Conservation (phyloP, 1,140 invertebrate genomes). For the Triops longicaudatus region DNA sequence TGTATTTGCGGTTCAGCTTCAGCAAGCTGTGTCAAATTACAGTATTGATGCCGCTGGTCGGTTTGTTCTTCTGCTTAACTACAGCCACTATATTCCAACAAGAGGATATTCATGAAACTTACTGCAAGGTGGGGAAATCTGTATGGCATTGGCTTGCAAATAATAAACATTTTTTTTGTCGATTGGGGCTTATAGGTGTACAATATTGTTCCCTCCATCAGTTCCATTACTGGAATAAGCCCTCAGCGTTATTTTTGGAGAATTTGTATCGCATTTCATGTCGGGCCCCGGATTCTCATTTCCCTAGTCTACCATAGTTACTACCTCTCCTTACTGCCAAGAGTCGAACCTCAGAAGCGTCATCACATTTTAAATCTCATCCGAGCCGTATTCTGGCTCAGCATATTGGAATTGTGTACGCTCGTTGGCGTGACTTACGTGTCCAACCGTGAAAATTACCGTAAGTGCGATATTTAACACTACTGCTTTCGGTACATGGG, state of each 20-base stretch:
- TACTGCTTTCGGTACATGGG: conserved; percentile 16
- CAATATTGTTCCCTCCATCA: conserved; percentile 84
- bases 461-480: conserved; percentile 51
- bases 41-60: conserved; percentile 66
- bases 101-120: conserved; percentile 85
- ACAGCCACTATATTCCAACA: conserved; percentile 79
- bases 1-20: conserved; percentile 48
- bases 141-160: conserved; percentile 25
- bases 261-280: conserved; percentile 78
- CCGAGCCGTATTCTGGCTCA: conserved; percentile 69
- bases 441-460: conserved; percentile 88
- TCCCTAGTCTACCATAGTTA: conserved; percentile 73
- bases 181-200: conserved; percentile 59
- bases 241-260: conserved; percentile 88
- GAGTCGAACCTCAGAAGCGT: conserved; percentile 34
- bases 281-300: conserved; percentile 75
- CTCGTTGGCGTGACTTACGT: conserved; percentile 83
- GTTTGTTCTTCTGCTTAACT: conserved; percentile 72
- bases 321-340: conserved; percentile 55
- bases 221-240: conserved; percentile 80
- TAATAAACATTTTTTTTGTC: conserved; percentile 22
- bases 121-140: conserved; percentile 65
- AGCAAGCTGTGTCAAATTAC: conserved; percentile 66
- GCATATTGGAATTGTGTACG: conserved; percentile 70
- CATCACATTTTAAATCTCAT: conserved; percentile 51